Evolutionary conservation across 2,888 invertebrate species (phyloP).

Genomic region (Xestoiulus laeticollis): DNA sequence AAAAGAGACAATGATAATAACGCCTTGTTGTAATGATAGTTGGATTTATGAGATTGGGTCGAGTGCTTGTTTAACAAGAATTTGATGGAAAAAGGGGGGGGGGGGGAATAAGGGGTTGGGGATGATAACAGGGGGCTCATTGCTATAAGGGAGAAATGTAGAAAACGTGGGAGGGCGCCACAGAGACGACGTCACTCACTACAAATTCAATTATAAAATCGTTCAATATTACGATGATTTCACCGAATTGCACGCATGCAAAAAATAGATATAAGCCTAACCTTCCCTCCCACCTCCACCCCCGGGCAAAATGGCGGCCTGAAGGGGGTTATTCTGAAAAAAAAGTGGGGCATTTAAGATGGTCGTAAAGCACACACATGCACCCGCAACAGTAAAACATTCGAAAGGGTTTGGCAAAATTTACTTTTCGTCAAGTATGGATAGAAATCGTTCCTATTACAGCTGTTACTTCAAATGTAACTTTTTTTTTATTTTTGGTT

Average conservation of each 20-base stretch:
- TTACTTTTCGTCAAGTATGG: too few relatives aligned
- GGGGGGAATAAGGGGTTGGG: not conserved
- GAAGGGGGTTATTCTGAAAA: not conserved
- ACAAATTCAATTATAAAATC: slow-evolving; percentile 40
- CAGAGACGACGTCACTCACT: slow-evolving; percentile 36
- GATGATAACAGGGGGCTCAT: not conserved
- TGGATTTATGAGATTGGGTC: slow-evolving; percentile 49
- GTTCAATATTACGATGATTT: slow-evolving; percentile 43
- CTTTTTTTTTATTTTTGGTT: too few relatives aligned
- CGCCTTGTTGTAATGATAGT: slow-evolving; percentile 46
- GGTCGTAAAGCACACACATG: not conserved
- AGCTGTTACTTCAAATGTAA: too few relatives aligned
- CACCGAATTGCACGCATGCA: slow-evolving; percentile 28
- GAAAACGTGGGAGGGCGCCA: not conserved
- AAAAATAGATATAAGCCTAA: slow-evolving; percentile 9
- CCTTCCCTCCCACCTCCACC: not conserved
- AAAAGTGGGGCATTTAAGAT: not conserved
- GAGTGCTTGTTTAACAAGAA: slow-evolving; percentile 46
- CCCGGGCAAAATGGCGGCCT: not conserved
- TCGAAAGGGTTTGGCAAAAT: not conserved
- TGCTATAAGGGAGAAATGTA: not conserved
- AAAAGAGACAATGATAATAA: slow-evolving; percentile 49
- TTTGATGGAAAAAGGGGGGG: slow-evolving; percentile 44
- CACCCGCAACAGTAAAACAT: not conserved
- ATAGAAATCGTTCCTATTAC: too few relatives aligned